phyloP scores from a whole-genome alignment of 2,113 vertebrate species.

The Oriolus oriolus region DNA sequence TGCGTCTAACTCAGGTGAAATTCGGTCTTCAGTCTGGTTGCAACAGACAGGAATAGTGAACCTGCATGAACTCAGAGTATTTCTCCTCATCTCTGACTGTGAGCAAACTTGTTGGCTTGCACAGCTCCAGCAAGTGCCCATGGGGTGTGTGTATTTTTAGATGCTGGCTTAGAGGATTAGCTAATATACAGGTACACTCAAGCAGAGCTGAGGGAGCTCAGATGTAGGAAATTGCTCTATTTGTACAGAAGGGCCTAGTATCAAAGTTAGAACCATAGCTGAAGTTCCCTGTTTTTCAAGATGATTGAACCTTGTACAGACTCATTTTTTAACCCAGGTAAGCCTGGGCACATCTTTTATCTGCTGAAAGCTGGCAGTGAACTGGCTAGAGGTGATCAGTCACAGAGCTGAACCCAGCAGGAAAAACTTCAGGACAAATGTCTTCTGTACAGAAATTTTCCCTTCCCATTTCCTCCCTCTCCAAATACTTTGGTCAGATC shows the following conservation, averaged over 20 bases:
- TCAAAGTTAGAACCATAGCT: not conserved
- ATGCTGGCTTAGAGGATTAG: not conserved
- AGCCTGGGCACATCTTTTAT: not conserved
- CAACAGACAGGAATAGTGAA: constrained; percentile 11
- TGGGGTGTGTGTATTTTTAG: constrained; percentile 39
- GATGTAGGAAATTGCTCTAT: not conserved
- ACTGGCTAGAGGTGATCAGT: not conserved
- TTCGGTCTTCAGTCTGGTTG: constrained; percentile 2
- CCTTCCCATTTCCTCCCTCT: not conserved
- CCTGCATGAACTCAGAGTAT: not conserved
- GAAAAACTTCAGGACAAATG: not conserved
- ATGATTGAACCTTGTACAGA: not conserved
- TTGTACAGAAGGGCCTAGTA: not conserved
- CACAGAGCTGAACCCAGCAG: not conserved
- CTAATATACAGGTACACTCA: not conserved
- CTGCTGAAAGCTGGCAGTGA: not conserved
- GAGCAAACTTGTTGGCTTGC: constrained; percentile 19
- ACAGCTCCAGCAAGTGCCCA: constrained; percentile 10
- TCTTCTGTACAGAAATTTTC: not conserved
- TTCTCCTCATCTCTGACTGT: not conserved
- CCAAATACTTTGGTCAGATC: not conserved
- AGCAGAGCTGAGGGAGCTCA: not conserved
- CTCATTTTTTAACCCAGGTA: not conserved
- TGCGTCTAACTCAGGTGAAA: not conserved
- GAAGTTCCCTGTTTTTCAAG: not conserved